These are phyloP conservation scores for Mus caroli DNA, from an alignment of 2,797 vertebrate species.

Conservation along the genomic window DNA sequence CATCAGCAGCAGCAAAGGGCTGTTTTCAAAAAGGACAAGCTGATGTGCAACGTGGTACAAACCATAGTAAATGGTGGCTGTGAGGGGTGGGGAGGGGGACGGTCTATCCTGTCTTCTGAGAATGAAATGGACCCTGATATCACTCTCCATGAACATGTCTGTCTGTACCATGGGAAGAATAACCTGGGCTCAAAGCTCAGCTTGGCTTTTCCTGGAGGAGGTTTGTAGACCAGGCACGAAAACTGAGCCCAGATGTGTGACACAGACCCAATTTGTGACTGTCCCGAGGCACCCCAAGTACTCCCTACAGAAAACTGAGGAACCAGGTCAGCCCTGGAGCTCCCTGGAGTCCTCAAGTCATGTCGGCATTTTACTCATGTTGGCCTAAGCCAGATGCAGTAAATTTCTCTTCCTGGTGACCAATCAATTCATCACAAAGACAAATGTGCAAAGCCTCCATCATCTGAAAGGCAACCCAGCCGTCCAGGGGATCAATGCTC, in stretches of 20 bases:
- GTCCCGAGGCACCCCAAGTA: not conserved
- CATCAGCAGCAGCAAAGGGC: not conserved
- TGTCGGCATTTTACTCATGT: constrained; percentile 26
- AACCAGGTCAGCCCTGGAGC: not conserved
- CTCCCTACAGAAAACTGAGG: not conserved
- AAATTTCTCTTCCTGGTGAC: constrained; percentile 61
- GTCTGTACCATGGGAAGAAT: not conserved
- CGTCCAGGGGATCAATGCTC: constrained; percentile 46
- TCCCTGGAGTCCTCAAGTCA: not conserved
- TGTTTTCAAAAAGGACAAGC: not conserved
- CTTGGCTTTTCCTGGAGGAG: no score
- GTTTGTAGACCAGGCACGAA: not conserved
- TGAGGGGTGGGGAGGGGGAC: no score
- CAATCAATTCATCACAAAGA: constrained; percentile 71
- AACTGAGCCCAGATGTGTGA: not conserved
- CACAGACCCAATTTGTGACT: not conserved
- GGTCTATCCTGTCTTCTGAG: not conserved
- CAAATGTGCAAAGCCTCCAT: constrained; percentile 67
- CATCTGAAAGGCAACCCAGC: constrained; percentile 62
- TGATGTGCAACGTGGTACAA: fast-evolving
- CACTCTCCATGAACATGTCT: not conserved
- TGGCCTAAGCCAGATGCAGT: not conserved
- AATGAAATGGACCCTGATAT: not conserved
- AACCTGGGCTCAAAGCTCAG: not conserved
- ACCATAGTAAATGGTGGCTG: not conserved